Base-by-base conservation (phyloP, 2,888 invertebrate genomes). In the Mylabris sibirica region DNA sequence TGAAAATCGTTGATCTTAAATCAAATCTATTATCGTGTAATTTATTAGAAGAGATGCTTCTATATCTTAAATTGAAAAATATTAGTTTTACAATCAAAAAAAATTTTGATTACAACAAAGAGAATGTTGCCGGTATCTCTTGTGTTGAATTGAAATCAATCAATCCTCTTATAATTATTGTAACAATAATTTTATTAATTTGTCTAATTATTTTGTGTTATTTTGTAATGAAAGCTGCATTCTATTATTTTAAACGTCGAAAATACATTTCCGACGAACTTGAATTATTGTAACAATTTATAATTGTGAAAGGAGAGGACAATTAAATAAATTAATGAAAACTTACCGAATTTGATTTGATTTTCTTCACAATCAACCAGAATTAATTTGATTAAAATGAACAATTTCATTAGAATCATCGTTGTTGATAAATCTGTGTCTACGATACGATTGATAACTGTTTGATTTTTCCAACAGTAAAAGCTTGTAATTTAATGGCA, bases 51-150 rank as follows among this genome's bases (percentile, higher is more conserved):
- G 76, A 80, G 65, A 80, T 83, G 71, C 80, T 84, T 11, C 68
- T 63, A n/a, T 84, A 77, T 74, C 75, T 84, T 34, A 77, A 78
- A 44, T 74, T 66, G 8, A 81, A 79, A 63, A 64, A 72, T 22
- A 79, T 84, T 4, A 78, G 74, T 41, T 84, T 79, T 65, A 83
- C 80, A 5, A 74, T 80, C 9, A 78, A 78, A 63, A 80, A 83
- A 66, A 70, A 78, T 22, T 74, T 79, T 8, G 71, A 80, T 24
- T 79, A 77, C 22, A 79, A 80, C 24, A 76, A 77, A 65, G 80
- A 84, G 67, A 84, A 84, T 70, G 80, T 84, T 9, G 83, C 78
- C 9, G 84, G 84, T 5, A 83, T 84, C 72, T 80, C 80, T 66
- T 84, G 84, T 67, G 75, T 74, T 20, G 22, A 53, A 14, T 66